Base-by-base conservation (phyloP, 1,140 invertebrate genomes). In the Rhizoglyphus robini region DNA sequence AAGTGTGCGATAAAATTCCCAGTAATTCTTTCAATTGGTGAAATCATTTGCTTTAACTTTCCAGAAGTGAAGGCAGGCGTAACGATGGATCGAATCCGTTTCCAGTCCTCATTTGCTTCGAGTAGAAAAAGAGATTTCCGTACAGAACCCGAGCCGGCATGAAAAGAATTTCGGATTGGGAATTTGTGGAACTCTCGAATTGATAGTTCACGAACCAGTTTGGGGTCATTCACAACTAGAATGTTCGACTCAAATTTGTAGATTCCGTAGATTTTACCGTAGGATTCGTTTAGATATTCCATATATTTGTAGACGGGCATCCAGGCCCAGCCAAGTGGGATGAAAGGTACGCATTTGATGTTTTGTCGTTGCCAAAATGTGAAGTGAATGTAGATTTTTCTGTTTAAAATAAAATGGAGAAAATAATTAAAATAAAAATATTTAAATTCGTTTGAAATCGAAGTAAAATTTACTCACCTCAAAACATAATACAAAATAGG, bases 131-230 rank as follows among this genome's bases (percentile, higher is more conserved):
- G 29, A 18, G 13, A 3, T n/a, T 27, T 31, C 27, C 18, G 25
- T 18, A 64, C 31, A n/a, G 48, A 51, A 27, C 18, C 36, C 2
- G 5, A 18, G 11, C 64, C 57, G n/a, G 30, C 5, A 29, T 30
- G 27, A 63, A 59, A 34, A 1, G 25, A 11, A 13, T 54, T 36
- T 27, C 62, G 57, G 4, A 67, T 47, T 1, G 68, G 20, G 38
- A 71, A 70, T 13, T 67, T 65, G 20, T 69, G 62, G 32, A 69
- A 68, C 63, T 71, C 68, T 67, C 70, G 70, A n/a, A 71, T 68
- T 18, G 63, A 38, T 25, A 71, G 67, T 23, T 68, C 49, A 25
- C 54, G 32, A 0, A 68, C 41, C 20, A 68, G 47, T 15, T 70
- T 59, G 11, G 63, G 62, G 48, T 71, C 69, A n/a, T 20, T 66